phyloP scores from a whole-genome alignment of 2,113 vertebrate genomes.

The Cygnus buccinator region DNA sequence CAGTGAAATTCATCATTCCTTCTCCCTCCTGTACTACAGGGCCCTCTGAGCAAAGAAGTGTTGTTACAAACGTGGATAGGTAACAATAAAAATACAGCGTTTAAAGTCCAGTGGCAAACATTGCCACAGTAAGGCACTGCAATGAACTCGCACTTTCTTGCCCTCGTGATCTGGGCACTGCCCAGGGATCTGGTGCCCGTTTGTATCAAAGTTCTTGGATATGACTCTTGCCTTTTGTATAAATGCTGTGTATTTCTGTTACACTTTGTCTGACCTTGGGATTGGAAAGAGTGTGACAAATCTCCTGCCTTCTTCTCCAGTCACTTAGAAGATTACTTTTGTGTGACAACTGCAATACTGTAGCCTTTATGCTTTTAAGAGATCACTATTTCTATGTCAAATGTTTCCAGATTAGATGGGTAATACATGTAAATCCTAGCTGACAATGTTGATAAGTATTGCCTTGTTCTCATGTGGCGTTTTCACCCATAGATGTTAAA shows the following conservation, averaged over 20 bases:
- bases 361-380: not conserved
- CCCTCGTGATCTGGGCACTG: not conserved
- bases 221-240: not conserved
- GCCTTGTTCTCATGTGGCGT: not conserved
- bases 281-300: not conserved
- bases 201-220: not conserved
- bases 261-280: not conserved
- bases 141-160: accelerated
- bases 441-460: not conserved
- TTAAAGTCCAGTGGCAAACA: not conserved
- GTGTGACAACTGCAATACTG: not conserved
- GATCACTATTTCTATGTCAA: not conserved
- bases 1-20: accelerated
- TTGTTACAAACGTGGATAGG: accelerated
- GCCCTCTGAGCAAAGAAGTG: accelerated
- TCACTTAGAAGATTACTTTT: not conserved
- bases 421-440: not conserved
- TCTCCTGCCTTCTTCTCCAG: accelerated
- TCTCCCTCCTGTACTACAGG: accelerated
- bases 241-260: accelerated
- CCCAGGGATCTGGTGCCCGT: not conserved
- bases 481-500: not conserved
- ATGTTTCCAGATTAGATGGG: not conserved
- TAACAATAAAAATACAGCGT: not conserved
- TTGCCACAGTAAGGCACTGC: not conserved